Conservation (phyloP, 2,888 invertebrate species). For the Troglohyphantes excavatus region DNA sequence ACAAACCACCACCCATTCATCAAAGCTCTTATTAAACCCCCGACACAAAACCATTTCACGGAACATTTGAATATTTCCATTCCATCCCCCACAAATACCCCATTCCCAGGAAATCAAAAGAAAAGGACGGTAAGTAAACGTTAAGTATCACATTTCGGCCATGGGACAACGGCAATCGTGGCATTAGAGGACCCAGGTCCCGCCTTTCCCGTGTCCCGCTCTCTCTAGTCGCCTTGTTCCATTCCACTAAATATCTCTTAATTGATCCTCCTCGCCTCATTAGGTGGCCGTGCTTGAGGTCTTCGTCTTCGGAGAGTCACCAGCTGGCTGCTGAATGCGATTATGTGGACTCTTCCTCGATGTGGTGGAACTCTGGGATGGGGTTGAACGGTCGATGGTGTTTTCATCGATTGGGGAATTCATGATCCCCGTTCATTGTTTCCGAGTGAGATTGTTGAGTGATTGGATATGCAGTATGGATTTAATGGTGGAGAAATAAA, state of each 20-base stretch:
- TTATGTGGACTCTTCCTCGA: neutral
- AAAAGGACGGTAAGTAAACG: slow-evolving; percentile 10
- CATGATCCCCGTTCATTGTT: too few species aligned
- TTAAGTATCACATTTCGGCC: slow-evolving; percentile 10
- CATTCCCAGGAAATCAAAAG: neutral
- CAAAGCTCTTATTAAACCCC: neutral
- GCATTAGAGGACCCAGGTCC: slow-evolving; percentile 10
- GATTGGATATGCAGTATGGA: too few species aligned
- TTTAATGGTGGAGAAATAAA: too few species aligned
- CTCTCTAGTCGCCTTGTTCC: slow-evolving; percentile 1
- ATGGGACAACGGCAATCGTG: neutral
- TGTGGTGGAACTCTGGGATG: neutral
- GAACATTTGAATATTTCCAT: neutral
- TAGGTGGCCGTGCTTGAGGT: neutral
- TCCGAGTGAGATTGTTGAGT: too few species aligned
- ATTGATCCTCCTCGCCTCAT: slow-evolving; percentile 50
- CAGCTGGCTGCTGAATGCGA: too few species aligned
- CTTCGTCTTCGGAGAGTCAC: neutral
- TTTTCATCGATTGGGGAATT: neutral
- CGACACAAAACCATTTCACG: neutral
- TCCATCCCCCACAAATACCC: neutral
- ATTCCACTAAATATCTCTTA: slow-evolving; percentile 31
- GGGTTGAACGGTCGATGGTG: neutral
- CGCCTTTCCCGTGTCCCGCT: slow-evolving; percentile 63
- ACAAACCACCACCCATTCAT: neutral